These are phyloP conservation scores for Pristis pectinata DNA, from an alignment of 2,797 vertebrate genomes.

Conservation along the genomic window DNA sequence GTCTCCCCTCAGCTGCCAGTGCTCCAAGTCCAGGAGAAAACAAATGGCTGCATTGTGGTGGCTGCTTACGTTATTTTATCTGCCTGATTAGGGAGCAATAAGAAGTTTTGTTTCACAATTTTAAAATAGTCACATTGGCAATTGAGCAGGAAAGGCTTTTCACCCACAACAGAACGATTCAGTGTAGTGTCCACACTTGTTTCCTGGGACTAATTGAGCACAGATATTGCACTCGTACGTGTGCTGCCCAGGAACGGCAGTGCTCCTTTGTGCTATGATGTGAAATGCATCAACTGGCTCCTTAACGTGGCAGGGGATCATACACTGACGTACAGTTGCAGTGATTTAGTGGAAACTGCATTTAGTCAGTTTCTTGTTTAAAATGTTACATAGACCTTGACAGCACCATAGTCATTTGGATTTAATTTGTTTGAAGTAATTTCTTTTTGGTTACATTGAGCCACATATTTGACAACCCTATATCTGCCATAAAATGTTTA, in stretches of 20 bases:
- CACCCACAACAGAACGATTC: not conserved
- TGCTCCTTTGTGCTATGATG: not conserved
- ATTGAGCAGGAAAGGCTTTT: not conserved
- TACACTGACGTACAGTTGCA: constrained; percentile 45
- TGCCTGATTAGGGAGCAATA: not conserved
- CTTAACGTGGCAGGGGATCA: constrained; percentile 35
- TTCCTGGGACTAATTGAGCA: not conserved
- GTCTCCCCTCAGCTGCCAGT: no score
- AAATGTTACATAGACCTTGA: constrained; percentile 51
- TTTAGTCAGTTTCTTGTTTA: constrained; percentile 62
- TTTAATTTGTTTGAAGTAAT: constrained; percentile 45
- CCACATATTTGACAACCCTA: not conserved
- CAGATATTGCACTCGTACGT: not conserved
- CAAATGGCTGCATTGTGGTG: not conserved
- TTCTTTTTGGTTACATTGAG: not conserved
- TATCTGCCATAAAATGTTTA: not conserved
- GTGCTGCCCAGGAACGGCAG: not conserved
- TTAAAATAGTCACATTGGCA: not conserved
- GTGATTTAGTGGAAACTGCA: constrained; percentile 56
- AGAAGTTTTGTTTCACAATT: not conserved
- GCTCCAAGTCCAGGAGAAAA: not conserved
- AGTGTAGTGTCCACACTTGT: not conserved
- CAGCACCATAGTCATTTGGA: constrained; percentile 44
- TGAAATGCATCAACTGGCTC: constrained; percentile 41
- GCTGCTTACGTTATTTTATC: not conserved